Base-by-base conservation (phyloP, 2,797 vertebrate species). In the Emys orbicularis region DNA sequence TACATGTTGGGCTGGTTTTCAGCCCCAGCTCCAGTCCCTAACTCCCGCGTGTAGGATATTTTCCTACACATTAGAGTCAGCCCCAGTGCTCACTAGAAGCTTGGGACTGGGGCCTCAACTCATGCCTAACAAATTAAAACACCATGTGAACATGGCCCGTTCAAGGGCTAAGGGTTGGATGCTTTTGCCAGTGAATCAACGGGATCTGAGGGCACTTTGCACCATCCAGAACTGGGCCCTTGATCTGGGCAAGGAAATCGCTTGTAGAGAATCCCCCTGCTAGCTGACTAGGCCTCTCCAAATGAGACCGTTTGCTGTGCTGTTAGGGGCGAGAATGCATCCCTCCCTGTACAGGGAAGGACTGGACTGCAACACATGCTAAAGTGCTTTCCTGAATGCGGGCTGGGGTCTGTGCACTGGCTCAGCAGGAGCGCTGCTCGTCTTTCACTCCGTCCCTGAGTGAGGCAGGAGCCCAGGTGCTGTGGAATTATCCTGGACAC, bases 231-330 rank as follows among this genome's bases (percentile, higher is more conserved):
- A 11, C 0, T 9, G 79, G 27, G 41, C 41, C 44, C 25, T 77
- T 16, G 13, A 77, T 49, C 27, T 47, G 74, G 47, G 13, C 74
- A 77, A 18, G 27, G 44, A 77, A 77, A 77, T 31, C 5, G 49
- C 13, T 15, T 15, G 74, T 15, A 77, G 44, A 31, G 74, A 0
- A 4, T 27, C n/a, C 49, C 53, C 41, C 77, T 11, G 15, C 85
- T 65, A 16, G 0, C 16, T 3, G 0, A 6, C 6, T 34, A 52
- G 7, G 21, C 59, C 65, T 23, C 81, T 85, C 44, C 89, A n/a
- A 7, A 50, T 8, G 2, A 0, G 4, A 47, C 3, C 10, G 0
- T 29, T 0, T 49, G n/a, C 27, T 0, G 0, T 9, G 52, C 47
- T 52, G 37, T 37, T 29, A 1, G 61, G 68, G 34, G n/a, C 1